These are phyloP conservation scores for Falco cherrug DNA, from an alignment of 2,797 vertebrate genomes.

Conservation along the genomic window DNA sequence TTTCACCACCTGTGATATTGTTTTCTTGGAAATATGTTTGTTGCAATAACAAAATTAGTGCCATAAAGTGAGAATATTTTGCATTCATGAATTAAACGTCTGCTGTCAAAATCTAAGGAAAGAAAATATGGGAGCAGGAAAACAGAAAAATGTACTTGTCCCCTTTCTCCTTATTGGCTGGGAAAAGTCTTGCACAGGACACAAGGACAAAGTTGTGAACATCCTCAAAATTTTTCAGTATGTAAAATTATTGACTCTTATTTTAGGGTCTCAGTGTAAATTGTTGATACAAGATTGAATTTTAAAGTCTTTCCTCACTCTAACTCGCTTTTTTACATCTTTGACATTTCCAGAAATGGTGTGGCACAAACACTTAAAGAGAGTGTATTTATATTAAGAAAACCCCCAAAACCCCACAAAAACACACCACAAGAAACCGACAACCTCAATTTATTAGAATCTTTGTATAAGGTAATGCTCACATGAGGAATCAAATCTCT, in stretches of 20 bases:
- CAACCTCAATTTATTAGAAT: neutral
- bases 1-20: conserved; percentile 8
- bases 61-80: conserved; percentile 38
- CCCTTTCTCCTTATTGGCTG: neutral
- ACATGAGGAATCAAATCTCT: neutral
- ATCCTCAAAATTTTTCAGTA: neutral
- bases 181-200: neutral
- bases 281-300: neutral
- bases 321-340: neutral
- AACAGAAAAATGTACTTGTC: neutral
- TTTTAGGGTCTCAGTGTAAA: neutral
- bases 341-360: neutral
- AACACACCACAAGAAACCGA: neutral
- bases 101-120: conserved; percentile 1
- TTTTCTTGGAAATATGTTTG: conserved; percentile 19
- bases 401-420: neutral
- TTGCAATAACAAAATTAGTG: neutral
- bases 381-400: neutral
- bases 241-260: neutral
- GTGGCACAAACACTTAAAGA: neutral
- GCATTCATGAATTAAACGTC: conserved; percentile 21
- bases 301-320: neutral
- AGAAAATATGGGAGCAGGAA: neutral
- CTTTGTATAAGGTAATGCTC: neutral
- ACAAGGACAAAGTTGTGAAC: neutral